Percentiles rank a stretch among this genome's conserved stretches.
Evolutionary conservation across 2,113 vertebrate species (phyloP).

Genomic region (Prietella phreatophila): DNA sequence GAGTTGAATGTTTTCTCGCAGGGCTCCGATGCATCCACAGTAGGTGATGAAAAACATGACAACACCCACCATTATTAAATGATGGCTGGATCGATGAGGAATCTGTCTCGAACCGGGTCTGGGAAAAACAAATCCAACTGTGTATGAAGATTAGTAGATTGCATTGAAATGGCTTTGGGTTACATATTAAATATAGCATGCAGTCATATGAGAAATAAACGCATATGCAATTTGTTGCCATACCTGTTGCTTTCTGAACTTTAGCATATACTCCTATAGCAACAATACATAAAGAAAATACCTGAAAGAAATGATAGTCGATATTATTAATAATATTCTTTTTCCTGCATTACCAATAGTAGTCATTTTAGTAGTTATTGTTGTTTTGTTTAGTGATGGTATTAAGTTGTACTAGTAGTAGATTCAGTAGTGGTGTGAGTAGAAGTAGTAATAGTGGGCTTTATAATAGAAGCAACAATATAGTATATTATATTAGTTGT

Average conservation of each 20-base stretch:
- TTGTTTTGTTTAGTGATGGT: not conserved
- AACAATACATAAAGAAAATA: slow-evolving; percentile 74
- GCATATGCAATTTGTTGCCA: not conserved
- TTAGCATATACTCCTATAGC: slow-evolving; percentile 74
- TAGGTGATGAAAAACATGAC: slow-evolving; percentile 82
- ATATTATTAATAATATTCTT: not conserved
- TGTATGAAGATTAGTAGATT: not conserved
- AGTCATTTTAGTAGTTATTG: not conserved
- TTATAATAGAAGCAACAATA: not conserved
- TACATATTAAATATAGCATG: not conserved
- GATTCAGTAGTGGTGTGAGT: not conserved
- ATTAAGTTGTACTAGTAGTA: not conserved
- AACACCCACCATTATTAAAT: slow-evolving; percentile 77
- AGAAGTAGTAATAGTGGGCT: not conserved
- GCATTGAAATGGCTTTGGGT: slow-evolving; percentile 1
- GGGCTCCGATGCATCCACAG: slow-evolving; percentile 75
- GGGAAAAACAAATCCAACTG: slow-evolving; percentile 26
- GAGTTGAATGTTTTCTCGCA: slow-evolving; percentile 75
- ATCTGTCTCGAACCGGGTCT: slow-evolving; percentile 75
- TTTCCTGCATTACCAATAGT: not conserved
- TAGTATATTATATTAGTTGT: not conserved
- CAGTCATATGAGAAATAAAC: not conserved
- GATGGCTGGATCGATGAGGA: slow-evolving; percentile 75
- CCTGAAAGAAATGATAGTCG: slow-evolving; percentile 55
- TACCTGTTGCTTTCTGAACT: slow-evolving; percentile 76